phyloP scores from a whole-genome alignment of 2,888 invertebrate species.

The Ephialtes manifestator region DNA sequence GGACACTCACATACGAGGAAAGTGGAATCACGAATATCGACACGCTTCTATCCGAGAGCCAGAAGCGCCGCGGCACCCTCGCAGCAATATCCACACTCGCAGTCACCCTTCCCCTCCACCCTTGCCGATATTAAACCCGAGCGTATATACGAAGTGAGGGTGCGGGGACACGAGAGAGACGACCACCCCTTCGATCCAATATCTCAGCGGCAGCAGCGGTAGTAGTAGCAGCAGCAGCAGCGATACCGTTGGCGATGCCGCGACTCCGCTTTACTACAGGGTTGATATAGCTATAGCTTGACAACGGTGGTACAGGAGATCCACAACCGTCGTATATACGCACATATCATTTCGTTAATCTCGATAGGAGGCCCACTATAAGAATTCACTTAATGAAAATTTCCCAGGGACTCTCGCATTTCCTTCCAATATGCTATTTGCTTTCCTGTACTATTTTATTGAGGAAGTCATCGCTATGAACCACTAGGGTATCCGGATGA shows the following conservation, averaged over 20 bases:
- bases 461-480: background rate
- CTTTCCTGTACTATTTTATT: conserved; percentile 5
- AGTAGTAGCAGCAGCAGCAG: conserved; percentile 43
- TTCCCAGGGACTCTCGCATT: conserved; percentile 73
- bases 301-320: conserved; percentile 19
- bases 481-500: background rate
- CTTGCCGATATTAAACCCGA: conserved; percentile 67
- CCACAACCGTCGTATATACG: conserved; percentile 61
- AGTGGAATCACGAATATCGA: conserved; percentile 66
- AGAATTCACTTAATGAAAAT: conserved; percentile 85
- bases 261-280: conserved; percentile 60
- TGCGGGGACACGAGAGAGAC: conserved; percentile 50
- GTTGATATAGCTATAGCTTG: background rate
- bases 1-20: conserved; percentile 2
- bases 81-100: conserved; percentile 67
- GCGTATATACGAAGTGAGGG: conserved; percentile 58
- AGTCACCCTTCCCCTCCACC: conserved; percentile 46
- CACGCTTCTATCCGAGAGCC: conserved; percentile 65
- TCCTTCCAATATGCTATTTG: background rate
- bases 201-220: conserved; percentile 72
- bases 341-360: conserved; percentile 83
- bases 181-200: conserved; percentile 76
- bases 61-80: conserved; percentile 59
- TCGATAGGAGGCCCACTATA: conserved; percentile 81
- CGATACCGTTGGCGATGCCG: conserved; percentile 65